Conservation (phyloP, 2,888 invertebrate genomes). For the Philopedon plagiatum region DNA sequence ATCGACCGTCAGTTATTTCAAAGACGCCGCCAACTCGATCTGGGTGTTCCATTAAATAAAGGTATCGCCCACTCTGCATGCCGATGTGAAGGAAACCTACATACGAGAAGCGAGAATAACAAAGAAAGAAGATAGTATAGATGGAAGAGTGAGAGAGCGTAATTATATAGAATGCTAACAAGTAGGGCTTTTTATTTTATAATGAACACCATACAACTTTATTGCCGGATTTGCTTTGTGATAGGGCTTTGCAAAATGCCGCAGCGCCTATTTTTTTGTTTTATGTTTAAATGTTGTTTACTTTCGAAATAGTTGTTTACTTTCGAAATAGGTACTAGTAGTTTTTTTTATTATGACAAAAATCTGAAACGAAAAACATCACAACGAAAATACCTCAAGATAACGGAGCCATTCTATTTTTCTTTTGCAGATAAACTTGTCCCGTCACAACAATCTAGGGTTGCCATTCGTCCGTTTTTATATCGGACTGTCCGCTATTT, state of each 20-base stretch:
- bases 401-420: no score
- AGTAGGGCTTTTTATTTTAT: conserved; percentile 63
- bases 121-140: conserved; percentile 32
- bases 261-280: conserved; percentile 20
- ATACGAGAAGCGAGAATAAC: conserved; percentile 31
- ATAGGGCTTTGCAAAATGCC: conserved; percentile 38
- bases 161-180: conserved; percentile 64
- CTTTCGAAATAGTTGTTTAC: conserved; percentile 1
- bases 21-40: conserved; percentile 67
- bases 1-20: conserved; percentile 65
- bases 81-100: conserved; percentile 39
- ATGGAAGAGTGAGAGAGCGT: conserved; percentile 57
- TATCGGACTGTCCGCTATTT: no score
- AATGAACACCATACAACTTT: conserved; percentile 54
- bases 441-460: no score
- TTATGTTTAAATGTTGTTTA: conserved; percentile 11
- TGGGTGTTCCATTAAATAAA: conserved; percentile 68
- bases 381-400: no score
- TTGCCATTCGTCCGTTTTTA: no score
- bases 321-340: neutral
- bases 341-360: no score
- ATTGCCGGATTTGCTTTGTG: conserved; percentile 52
- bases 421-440: no score
- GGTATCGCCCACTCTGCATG: conserved; percentile 63
- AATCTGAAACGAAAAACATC: no score